Evolutionary conservation across 2,888 invertebrate genomes (phyloP).

Genomic region (Ferdinandea cuprea): DNA sequence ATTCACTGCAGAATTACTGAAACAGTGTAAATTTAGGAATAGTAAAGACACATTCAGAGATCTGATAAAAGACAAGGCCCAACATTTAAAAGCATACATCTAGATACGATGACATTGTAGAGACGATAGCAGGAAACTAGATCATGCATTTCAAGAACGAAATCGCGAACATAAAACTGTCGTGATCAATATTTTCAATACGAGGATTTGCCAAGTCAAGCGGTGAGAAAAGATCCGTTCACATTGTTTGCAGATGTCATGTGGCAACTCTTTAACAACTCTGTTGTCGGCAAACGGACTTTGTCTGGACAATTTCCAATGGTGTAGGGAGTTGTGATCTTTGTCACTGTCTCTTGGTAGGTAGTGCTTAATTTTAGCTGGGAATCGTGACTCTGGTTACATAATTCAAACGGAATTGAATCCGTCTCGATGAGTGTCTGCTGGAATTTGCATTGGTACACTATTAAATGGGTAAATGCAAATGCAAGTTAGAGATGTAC

Average conservation of each 20-base stretch:
- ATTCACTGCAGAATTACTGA: no score
- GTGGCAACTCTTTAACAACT: slow-evolving; percentile 24
- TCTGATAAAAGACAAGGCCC: no score
- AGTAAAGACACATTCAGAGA: no score
- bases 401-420: slow-evolving; percentile 41
- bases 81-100: no score
- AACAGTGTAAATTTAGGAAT: no score
- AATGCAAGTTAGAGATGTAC: slow-evolving; percentile 4
- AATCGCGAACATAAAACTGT: background rate
- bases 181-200: slow-evolving; percentile 35
- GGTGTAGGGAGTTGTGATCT: slow-evolving; percentile 33
- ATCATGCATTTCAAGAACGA: slow-evolving; percentile 35
- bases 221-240: slow-evolving; percentile 14
- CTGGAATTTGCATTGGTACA: slow-evolving; percentile 31
- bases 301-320: slow-evolving; percentile 35
- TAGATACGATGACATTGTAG: slow-evolving; percentile 11
- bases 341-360: slow-evolving; percentile 18
- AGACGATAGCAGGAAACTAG: slow-evolving; percentile 35
- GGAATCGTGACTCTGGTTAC: slow-evolving; percentile 51
- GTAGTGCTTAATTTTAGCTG: slow-evolving; percentile 38
- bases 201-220: slow-evolving; percentile 13
- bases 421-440: slow-evolving; percentile 39
- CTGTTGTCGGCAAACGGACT: slow-evolving; percentile 48
- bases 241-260: slow-evolving; percentile 28
- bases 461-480: slow-evolving; percentile 34